These are phyloP conservation scores for Arge pagana DNA, from an alignment of 2,888 invertebrate genomes.

Conservation along the genomic window DNA sequence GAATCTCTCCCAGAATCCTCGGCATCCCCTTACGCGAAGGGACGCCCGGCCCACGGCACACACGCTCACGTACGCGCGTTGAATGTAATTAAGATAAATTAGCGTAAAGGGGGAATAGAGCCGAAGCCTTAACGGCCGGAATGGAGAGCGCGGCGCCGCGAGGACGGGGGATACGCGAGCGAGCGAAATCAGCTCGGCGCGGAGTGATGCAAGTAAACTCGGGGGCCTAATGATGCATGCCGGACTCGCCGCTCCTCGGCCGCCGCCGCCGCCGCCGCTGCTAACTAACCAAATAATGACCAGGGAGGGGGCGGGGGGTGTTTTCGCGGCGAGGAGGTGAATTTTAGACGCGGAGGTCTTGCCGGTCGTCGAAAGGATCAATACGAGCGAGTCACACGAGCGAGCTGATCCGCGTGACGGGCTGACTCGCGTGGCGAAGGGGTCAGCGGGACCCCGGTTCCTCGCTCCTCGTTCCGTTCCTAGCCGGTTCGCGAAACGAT, in stretches of 20 bases:
- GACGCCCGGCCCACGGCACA: constrained; percentile 1
- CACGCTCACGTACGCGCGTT: constrained; percentile 44
- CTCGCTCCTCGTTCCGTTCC: not conserved
- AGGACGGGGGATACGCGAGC: constrained; percentile 1
- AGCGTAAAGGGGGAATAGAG: constrained; percentile 54
- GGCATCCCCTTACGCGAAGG: too few species aligned
- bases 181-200: constrained; percentile 9
- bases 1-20: too few species aligned
- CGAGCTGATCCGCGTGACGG: constrained; percentile 13
- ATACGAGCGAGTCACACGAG: constrained; percentile 21
- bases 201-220: constrained; percentile 37
- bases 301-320: constrained; percentile 25
- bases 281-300: constrained; percentile 24
- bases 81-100: constrained; percentile 58
- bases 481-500: not conserved
- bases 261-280: constrained; percentile 37
- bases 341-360: constrained; percentile 23
- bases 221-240: constrained; percentile 46
- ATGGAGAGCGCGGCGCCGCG: constrained; percentile 10
- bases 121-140: constrained; percentile 44
- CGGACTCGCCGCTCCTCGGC: constrained; percentile 33
- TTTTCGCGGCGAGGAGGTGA: constrained; percentile 22
- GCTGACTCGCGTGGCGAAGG: constrained; percentile 12
- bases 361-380: constrained; percentile 23
- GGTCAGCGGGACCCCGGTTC: constrained; percentile 1